Conservation (phyloP, 2,888 invertebrate genomes). For the Trachelus troglodyta region DNA sequence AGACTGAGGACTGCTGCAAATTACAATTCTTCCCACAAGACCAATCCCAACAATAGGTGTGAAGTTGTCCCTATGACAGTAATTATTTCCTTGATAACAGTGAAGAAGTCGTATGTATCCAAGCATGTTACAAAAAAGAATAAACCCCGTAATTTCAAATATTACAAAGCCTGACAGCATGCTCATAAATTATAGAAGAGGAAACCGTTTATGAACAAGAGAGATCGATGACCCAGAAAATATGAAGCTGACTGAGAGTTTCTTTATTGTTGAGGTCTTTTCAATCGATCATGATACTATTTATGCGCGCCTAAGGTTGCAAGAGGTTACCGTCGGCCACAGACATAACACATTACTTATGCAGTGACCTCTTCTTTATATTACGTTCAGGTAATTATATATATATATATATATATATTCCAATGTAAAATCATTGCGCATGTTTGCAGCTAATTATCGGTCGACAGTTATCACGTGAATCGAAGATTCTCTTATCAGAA, state of each 20-base stretch:
- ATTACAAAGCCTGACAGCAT: not conserved
- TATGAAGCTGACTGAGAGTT: not conserved
- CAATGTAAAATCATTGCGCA: not conserved
- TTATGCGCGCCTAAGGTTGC: constrained; percentile 13
- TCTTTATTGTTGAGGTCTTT: not conserved
- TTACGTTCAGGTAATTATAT: not conserved
- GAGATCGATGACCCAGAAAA: not conserved
- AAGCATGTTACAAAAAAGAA: not conserved
- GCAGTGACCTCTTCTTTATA: constrained; percentile 24
- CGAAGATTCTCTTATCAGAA: not conserved
- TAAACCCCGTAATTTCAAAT: not conserved
- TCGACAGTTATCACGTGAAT: not conserved
- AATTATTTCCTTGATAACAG: not conserved
- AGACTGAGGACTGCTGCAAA: not conserved
- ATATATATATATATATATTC: not conserved
- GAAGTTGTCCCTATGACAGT: not conserved
- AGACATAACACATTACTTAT: constrained; percentile 35
- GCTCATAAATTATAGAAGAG: not conserved
- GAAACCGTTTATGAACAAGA: not conserved
- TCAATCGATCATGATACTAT: not conserved
- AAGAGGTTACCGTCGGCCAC: constrained; percentile 25
- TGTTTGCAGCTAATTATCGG: not conserved
- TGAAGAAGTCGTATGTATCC: not conserved
- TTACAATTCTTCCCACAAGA: not conserved
- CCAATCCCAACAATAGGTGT: not conserved